Evolutionary conservation across 2,797 vertebrate species (phyloP), one percentile per base, ranked within the genome.

Genomic region (Myotis pilosus): DNA sequence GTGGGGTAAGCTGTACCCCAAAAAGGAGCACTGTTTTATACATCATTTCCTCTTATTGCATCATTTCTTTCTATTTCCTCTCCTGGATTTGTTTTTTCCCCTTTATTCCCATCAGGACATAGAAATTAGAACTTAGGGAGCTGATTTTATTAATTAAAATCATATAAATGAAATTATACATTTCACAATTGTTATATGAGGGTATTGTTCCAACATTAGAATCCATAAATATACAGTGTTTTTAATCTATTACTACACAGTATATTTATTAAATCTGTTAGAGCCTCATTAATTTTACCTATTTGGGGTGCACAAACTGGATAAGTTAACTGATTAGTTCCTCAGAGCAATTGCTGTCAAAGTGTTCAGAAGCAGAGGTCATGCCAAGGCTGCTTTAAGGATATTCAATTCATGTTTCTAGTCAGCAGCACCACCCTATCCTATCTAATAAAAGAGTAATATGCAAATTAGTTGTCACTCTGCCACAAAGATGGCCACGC

Each of bases 131-230:
- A 91, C 9, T 74, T 91, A 87, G 25, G 25, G 16, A 92, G 9
- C 55, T 79, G 38, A 80, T 72, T 87, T 87, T 93, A 72, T 64
- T 81, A 84, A 69, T 94, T 74, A 22, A 91, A 94, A 87, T 93
- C 22, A 36, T 57, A 72, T 44, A 87, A 94, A 22, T 86, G 72
- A 91, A 96, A 78, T 87, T 33, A 79, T 20, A 33, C 10, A 80
- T 25, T 88, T 96, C 78, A 78, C 10, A 84, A 1, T 82, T 88
- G 11, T 83, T 22, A 3, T n/a, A 30, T 90, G 25, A 85, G 36
- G 12, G 28, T 87, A 94, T 74, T 78, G 11, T 33, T 44, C 33
- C 28, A 91, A 55, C 28, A 76, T 75, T 92, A 71, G 83, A 95
- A 82, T 90, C 20, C 0, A 36, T 68, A 51, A 80, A 71, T 96